Evolutionary conservation across 2,888 invertebrate genomes (phyloP), one percentile per base, ranked within the genome.

Genomic region (Ceriagrion tenellum): DNA sequence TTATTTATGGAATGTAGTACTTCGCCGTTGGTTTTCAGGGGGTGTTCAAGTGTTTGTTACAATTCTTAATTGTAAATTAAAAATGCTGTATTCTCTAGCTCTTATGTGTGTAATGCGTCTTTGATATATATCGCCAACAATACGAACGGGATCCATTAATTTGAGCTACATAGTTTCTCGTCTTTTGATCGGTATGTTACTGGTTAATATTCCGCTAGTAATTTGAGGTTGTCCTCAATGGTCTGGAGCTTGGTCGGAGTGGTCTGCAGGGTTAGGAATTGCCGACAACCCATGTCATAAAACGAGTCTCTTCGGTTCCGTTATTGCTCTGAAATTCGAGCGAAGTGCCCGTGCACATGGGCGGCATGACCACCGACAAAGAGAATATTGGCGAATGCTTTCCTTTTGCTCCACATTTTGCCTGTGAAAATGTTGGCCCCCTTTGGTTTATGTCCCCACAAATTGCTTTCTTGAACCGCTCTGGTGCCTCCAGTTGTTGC

Each of bases 381-480:
- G 81, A 81, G 81, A 81, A 81, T 81, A 81, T 81, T 81, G 30
- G 81, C 81, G 81, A 18, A 81, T 81, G 26, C 81, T 81, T 81
- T 13, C 81, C 81, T 81, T 81, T 81, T 35, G 81, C 81, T 81
- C 81, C 81, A 81, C 81, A 35, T 81, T 81, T 81, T 35, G 81
- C 81, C 81, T 35, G 30, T 81, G 81, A 35, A 81, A 35, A 81
- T 81, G 81, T 35, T 35, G 81, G 35, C 81, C 81, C n/a, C 35
- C 26, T 35, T 35, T 35, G 35, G 30, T 81, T 81, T 81, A 81
- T 81, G 81, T 26, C 81, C 81, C 81, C 81, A 81, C 81, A 81
- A 35, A 81, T 81, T 81, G 81, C 81, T 81, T 26, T 47, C 4
- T 8, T 47, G 47, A 2, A 12, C 4, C 4, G 35, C 16, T 30